These are phyloP conservation scores for Drosophila sturtevanti DNA, from an alignment of 1,140 invertebrate genomes.

Conservation along the genomic window DNA sequence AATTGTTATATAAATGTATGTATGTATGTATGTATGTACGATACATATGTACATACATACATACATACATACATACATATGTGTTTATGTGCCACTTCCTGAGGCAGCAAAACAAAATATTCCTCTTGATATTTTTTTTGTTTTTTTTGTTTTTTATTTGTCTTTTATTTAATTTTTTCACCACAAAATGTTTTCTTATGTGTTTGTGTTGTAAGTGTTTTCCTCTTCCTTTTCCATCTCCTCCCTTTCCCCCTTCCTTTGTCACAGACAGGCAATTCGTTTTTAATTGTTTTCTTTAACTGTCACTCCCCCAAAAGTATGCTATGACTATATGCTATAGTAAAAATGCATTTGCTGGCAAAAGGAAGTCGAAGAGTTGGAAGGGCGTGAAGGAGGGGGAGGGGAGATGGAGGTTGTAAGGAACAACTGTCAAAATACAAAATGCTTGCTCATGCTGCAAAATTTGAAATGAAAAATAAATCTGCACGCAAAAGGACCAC, in stretches of 20 bases:
- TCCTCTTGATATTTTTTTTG: slow-evolving; percentile 14
- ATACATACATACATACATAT: no score
- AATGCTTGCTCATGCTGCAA: slow-evolving; percentile 66
- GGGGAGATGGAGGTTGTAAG: neutral
- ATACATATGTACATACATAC: no score
- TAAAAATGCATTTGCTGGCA: neutral
- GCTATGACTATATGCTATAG: neutral
- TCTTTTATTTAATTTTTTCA: slow-evolving; percentile 46
- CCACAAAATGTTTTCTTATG: slow-evolving; percentile 28
- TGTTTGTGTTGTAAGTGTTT: slow-evolving; percentile 19
- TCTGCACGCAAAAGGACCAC: slow-evolving; percentile 41
- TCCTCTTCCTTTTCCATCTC: neutral
- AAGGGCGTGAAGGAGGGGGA: neutral
- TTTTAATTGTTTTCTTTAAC: slow-evolving; percentile 69
- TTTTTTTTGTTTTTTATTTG: slow-evolving; percentile 25
- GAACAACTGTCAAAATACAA: slow-evolving; percentile 73
- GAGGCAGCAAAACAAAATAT: slow-evolving; percentile 32
- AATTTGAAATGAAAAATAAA: slow-evolving; percentile 69
- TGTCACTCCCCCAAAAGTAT: slow-evolving; percentile 25
- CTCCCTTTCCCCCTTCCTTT: no score
- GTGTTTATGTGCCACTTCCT: slow-evolving; percentile 41
- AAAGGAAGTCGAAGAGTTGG: no score
- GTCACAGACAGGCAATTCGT: slow-evolving; percentile 50
- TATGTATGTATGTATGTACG: no score
- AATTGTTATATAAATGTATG: slow-evolving; percentile 10